phyloP scores from a whole-genome alignment of 2,113 vertebrate genomes.

The Mormoops blainvillei region DNA sequence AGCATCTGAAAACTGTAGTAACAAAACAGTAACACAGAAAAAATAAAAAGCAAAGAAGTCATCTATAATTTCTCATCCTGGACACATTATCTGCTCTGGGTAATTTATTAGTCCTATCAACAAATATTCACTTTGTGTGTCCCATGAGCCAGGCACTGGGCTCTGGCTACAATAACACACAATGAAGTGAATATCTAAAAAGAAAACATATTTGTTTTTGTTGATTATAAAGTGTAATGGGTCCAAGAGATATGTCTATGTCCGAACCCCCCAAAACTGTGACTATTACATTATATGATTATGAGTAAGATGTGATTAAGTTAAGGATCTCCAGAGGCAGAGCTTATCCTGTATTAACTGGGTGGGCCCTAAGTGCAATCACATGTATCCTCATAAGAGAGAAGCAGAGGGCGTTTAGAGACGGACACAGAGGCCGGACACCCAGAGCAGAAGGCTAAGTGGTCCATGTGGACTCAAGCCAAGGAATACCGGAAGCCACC shows the following conservation, averaged over 20 bases:
- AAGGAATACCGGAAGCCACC: accelerated
- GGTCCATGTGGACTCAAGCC: neutral
- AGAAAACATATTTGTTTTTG: neutral
- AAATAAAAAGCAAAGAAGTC: neutral
- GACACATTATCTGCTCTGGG: neutral
- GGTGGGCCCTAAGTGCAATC: too few species aligned
- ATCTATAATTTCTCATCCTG: neutral
- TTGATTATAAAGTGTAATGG: neutral
- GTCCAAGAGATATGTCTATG: neutral
- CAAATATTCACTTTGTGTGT: neutral
- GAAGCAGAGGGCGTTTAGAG: neutral
- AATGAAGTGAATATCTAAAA: neutral
- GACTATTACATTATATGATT: neutral
- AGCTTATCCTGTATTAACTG: neutral
- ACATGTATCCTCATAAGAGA: neutral
- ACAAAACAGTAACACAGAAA: neutral
- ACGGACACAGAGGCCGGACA: neutral
- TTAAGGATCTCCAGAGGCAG: neutral
- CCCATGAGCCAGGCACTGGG: neutral
- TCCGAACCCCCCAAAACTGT: neutral
- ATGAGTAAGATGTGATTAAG: neutral
- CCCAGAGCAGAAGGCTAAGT: neutral
- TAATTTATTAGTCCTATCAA: neutral
- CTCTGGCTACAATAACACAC: neutral
- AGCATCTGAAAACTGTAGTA: neutral